phyloP scores from a whole-genome alignment of 2,113 vertebrate species.

The Lethenteron camtschaticum region DNA sequence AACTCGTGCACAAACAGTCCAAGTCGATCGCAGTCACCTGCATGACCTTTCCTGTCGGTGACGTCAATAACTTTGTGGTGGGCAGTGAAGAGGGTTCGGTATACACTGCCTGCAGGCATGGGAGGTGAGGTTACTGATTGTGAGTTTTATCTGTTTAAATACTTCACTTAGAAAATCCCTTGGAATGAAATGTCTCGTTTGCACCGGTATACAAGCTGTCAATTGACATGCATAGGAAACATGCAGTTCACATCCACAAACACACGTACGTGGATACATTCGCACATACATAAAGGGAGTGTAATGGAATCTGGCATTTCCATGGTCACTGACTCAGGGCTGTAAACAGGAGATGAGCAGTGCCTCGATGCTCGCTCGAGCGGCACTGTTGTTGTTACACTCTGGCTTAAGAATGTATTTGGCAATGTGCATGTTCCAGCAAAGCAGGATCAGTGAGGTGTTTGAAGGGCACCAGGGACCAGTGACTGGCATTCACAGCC shows the following conservation, averaged over 20 bases:
- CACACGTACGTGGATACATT: background rate
- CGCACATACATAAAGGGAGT: background rate
- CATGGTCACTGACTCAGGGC: too few species aligned
- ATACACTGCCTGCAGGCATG: slow-evolving; percentile 9
- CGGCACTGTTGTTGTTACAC: too few species aligned
- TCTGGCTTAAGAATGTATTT: too few species aligned
- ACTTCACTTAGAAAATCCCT: too few species aligned
- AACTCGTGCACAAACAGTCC: slow-evolving; percentile 9
- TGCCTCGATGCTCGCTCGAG: too few species aligned
- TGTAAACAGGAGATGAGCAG: too few species aligned
- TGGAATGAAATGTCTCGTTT: too few species aligned
- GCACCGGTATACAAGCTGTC: too few species aligned
- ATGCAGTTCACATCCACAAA: background rate
- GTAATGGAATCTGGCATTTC: too few species aligned
- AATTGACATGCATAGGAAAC: too few species aligned
- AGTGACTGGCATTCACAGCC: slow-evolving; percentile 9
- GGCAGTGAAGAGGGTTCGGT: slow-evolving; percentile 10
- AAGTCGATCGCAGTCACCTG: slow-evolving; percentile 9
- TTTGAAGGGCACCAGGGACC: slow-evolving; percentile 10
- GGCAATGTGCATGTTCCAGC: background rate
- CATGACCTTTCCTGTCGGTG: slow-evolving; percentile 9
- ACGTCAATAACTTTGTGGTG: slow-evolving; percentile 11
- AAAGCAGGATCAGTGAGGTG: slow-evolving; percentile 9
- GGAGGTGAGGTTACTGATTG: slow-evolving; percentile 4
- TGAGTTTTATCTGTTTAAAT: too few species aligned